Conservation (phyloP, 2,888 invertebrate species). For the Cryptus viduatorius region DNA sequence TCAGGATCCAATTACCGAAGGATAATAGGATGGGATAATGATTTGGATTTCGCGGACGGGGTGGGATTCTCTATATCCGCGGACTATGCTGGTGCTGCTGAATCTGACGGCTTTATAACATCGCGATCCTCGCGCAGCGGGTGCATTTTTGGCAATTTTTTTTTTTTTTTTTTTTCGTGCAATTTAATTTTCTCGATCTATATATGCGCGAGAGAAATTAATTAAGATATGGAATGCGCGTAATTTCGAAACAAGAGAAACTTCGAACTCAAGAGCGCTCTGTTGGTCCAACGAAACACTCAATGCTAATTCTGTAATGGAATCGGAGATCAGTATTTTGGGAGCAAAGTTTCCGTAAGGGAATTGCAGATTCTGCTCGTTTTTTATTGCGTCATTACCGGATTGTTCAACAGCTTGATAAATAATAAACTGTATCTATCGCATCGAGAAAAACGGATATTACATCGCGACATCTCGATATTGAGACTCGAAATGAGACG, state of each 20-base stretch:
- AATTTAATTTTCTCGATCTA: background rate
- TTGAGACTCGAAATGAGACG: too few relatives aligned
- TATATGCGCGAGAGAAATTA: background rate
- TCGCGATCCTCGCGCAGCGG: background rate
- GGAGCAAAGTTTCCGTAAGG: background rate
- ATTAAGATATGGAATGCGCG: background rate
- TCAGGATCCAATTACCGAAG: constrained; percentile 66
- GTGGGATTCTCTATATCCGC: background rate
- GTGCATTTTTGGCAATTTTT: background rate
- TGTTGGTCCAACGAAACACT: too few relatives aligned
- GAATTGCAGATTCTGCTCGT: background rate
- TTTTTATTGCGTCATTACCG: background rate
- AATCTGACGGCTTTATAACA: constrained; percentile 43
- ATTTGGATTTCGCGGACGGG: constrained; percentile 55
- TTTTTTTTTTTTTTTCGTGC: background rate
- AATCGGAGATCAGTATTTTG: background rate
- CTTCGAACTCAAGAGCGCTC: too few relatives aligned
- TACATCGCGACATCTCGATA: too few relatives aligned
- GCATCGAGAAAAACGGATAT: too few relatives aligned
- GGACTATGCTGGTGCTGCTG: constrained; percentile 20
- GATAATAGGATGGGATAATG: constrained; percentile 62
- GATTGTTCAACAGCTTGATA: too few relatives aligned
- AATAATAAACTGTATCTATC: too few relatives aligned
- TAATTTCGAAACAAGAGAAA: background rate
- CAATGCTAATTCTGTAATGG: background rate